Evolutionary conservation across 2,888 invertebrate genomes (phyloP), one percentile per base, ranked within the genome.

Genomic region (Homarus gammarus): DNA sequence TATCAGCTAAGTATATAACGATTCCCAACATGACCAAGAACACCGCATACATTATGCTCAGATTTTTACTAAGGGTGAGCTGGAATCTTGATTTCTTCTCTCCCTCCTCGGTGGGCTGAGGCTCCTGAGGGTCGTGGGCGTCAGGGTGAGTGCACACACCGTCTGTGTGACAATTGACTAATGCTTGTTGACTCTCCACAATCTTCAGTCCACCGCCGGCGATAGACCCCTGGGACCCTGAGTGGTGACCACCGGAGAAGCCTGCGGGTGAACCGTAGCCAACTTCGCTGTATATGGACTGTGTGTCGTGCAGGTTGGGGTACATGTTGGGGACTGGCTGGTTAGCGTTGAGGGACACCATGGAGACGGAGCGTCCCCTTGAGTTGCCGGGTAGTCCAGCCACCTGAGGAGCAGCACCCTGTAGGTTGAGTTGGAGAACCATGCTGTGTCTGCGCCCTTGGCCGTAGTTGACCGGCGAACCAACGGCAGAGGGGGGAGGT

Each of bases 261-360:
- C 84, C 84, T 3, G 73, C 31, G 51, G 83, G 79, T 31, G 72
- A 75, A 27, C 78, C 84, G 73, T 73, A 84, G 31, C 85, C 85
- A 1, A 90, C 90, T n/a, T 92, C 92, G 56, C 92, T 90, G 84
- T 92, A 92, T 68, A 92, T 90, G 51, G 92, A 92, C 84, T 92
- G 92, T 27, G 86, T 84, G 78, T 92, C 92, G 44, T 81, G 82
- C 15, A 92, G 86, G 75, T 90, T 92, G 38, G 92, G 92, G 77
- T 92, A 92, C 70, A 89, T 49, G 44, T 49, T 79, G 75, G 88
- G 33, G 18, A 70, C 64, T 40, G 83, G 56, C 61, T 83, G 90
- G 75, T 88, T 83, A 36, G 75, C 81, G 38, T 90, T 92, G 15
- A 92, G 73, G 15, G 92, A 92, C 22, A 92, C 82, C 90, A 92